These are phyloP conservation scores for Myiopsitta monachus DNA, from an alignment of 2,113 vertebrate genomes.

Conservation along the genomic window DNA sequence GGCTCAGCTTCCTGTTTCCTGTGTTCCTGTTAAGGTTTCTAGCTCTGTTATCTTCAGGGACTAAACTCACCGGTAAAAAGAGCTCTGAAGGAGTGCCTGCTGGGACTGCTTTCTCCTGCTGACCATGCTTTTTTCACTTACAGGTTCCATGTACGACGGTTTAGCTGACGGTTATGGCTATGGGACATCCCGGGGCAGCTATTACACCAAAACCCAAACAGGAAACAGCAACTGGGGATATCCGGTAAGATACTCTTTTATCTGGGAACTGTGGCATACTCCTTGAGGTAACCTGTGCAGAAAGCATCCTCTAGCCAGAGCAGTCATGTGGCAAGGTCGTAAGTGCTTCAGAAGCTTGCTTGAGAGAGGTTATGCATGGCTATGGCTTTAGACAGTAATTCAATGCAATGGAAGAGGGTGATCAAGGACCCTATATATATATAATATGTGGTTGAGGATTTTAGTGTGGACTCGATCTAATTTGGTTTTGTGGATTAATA, in stretches of 20 bases:
- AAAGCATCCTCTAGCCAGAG: neutral
- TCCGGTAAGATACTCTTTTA: conserved; percentile 69
- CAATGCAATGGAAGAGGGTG: neutral
- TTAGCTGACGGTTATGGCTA: conserved; percentile 75
- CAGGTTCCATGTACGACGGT: conserved; percentile 77
- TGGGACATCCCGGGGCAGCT: conserved; percentile 71
- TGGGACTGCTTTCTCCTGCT: neutral
- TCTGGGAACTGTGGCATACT: neutral
- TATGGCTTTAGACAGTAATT: neutral
- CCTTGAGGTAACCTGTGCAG: neutral
- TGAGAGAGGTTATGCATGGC: rapidly evolving
- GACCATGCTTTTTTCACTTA: conserved; percentile 11
- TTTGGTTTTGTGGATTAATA: neutral
- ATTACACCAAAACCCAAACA: conserved; percentile 75
- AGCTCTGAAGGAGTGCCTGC: neutral
- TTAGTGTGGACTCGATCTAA: neutral
- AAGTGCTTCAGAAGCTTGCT: neutral
- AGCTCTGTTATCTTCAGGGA: neutral
- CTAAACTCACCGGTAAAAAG: neutral
- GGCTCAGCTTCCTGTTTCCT: neutral
- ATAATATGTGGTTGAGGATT: neutral
- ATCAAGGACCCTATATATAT: rapidly evolving
- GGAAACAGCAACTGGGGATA: conserved; percentile 75
- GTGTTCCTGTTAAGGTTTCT: neutral
- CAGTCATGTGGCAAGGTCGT: neutral